Base-by-base conservation (phyloP, 2,113 vertebrate genomes). In the Naja naja region DNA sequence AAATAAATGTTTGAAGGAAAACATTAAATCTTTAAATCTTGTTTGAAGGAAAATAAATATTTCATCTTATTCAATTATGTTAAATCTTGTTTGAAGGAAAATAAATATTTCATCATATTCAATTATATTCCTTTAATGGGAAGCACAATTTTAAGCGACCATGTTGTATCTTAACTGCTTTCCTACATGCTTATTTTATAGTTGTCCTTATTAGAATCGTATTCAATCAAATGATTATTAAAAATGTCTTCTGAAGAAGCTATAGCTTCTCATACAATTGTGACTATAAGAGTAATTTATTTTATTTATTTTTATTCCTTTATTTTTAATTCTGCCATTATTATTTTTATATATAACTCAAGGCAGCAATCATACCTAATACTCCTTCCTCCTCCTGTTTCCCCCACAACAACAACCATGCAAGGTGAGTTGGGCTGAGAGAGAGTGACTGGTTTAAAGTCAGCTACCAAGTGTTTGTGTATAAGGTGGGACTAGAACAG, bases 91-190 rank as follows among this genome's bases (percentile, higher is more conserved):
- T 85, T 55, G 22, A 89, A 7, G 20, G 14, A 12, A 91, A 60
- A 93, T 3, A 87, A 94, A 87, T 94, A 95, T 95, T 94, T 93
- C 87, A 94, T 93, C 89, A 94, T 91, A 94, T 91, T 94, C 85
- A 91, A 27, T 88, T 56, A 93, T 74, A 94, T 95, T 92, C 43
- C 23, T 69, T 81, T 93, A 22, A 96, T 39, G 69, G 93, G 69
- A 95, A 95, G 85, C 94, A 95, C 95, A 94, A 94, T 93, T 94
- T 94, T 56, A 60, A 91, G 92, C 94, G 45, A 93, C 81, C 49
- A 30, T 92, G 89, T 91, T 95, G 55, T 92, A 89, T 49, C 92
- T 12, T 11, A 23, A 81, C 18, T 93, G 10, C 92, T 30, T 89
- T 60, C 45, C 54, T 45, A 39, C 25, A 88, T 95, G 94, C 95